Evolutionary conservation across 2,113 vertebrate species (phyloP), one percentile per base, ranked within the genome.

Genomic region (Elachura formosa): DNA sequence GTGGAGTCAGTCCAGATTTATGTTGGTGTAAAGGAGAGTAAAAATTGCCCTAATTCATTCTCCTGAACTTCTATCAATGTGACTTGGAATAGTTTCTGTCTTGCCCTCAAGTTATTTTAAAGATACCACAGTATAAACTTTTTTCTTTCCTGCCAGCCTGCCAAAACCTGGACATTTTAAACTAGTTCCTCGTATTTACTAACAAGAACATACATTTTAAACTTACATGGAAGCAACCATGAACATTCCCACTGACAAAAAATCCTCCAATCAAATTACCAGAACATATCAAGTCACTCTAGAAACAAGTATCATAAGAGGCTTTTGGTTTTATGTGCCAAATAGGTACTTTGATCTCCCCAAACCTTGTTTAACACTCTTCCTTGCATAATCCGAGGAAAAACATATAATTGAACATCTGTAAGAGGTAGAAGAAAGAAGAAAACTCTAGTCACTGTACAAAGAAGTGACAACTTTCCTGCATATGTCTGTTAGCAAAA

Each of bases 111-210:
- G 11, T 7, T n/a, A 73, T 90, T 88, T 91, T 87, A 81, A 90
- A 72, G 25, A 48, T 26, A 69, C 34, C 19, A 46, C 23, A 83
- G 76, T 51, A 69, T 22, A 74, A 72, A 66, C 59, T 54, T 68
- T 69, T 79, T 69, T 73, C 12, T 73, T 93, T 83, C 58, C 55
- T 86, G n/a, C 9, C 48, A 77, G 34, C 26, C 59, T 89, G 79
- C 28, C 55, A 92, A 87, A 94, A 29, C 28, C 28, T 71, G 82
- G 49, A n/a, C 18, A 64, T 90, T 93, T 96, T 81, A 90, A 94
- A 81, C n/a, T n/a, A 71, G 11, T n/a, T 67, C 14, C 23, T 55
- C 74, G 48, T 85, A 38, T 64, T 69, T 78, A 36, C 67, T 84
- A 84, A 90, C 17, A 90, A 41, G 40, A 92, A 26, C 13, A 43